A percentile compares a stretch with the other conserved stretches of the same genome.
phyloP scores from a whole-genome alignment of 2,888 invertebrate genomes.

The Nyleta sp. region DNA sequence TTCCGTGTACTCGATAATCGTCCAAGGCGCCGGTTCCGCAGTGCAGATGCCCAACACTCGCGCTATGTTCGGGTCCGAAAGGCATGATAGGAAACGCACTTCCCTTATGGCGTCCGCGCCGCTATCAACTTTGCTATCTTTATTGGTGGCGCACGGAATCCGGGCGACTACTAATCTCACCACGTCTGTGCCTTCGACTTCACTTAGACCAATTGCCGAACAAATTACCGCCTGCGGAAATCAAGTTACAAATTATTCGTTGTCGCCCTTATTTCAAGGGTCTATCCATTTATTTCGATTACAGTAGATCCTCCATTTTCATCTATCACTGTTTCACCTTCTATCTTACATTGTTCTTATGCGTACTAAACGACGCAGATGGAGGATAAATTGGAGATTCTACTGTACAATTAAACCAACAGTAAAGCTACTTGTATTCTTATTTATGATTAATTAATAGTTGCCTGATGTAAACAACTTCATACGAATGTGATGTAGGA shows the following conservation, averaged over 20 bases:
- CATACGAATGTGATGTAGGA: too few species aligned
- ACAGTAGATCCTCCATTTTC: too few species aligned
- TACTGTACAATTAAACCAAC: too few species aligned
- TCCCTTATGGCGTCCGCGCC: constrained; percentile 84
- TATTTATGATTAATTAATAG: too few species aligned
- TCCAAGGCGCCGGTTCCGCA: constrained; percentile 85
- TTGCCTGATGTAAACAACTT: too few species aligned
- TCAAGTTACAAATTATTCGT: constrained; percentile 7
- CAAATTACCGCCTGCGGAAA: constrained; percentile 83
- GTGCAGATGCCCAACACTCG: constrained; percentile 86
- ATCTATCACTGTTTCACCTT: too few species aligned
- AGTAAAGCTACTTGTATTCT: too few species aligned
- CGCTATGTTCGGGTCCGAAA: constrained; percentile 87
- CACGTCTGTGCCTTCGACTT: constrained; percentile 80
- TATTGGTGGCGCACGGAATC: constrained; percentile 79
- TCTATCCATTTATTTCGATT: too few species aligned
- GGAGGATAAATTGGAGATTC: too few species aligned
- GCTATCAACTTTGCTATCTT: constrained; percentile 81
- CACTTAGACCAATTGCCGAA: constrained; percentile 84
- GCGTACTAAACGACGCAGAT: too few species aligned
- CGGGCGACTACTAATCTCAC: constrained; percentile 84
- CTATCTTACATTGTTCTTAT: too few species aligned
- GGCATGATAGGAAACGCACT: constrained; percentile 87
- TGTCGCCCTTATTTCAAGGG: too few species aligned
- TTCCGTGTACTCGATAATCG: constrained; percentile 89